Evolutionary conservation across 2,113 vertebrate species (phyloP).

Genomic region (Caracal caracal): DNA sequence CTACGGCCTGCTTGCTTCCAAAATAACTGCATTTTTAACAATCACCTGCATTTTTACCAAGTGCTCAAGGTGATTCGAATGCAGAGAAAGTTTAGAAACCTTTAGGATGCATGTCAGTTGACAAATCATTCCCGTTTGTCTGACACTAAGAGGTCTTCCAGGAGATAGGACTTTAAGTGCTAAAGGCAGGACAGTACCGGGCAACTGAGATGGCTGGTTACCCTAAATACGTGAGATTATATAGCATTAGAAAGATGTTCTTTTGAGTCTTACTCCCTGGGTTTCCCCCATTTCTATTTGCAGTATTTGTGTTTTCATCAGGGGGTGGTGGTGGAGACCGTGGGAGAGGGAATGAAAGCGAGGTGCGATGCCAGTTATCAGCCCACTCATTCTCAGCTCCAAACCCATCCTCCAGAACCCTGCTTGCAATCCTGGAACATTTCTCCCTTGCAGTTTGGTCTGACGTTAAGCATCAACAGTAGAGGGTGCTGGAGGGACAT

Average conservation of each 20-base stretch:
- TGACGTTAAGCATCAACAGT: background rate
- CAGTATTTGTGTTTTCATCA: background rate
- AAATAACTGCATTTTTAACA: constrained; percentile 31
- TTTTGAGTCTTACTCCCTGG: background rate
- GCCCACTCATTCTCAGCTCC: background rate
- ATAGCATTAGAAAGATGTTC: background rate
- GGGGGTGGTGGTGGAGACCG: background rate
- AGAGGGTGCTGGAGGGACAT: background rate
- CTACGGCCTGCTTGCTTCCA: background rate
- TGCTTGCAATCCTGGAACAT: background rate
- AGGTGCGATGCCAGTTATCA: background rate
- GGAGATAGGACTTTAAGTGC: background rate
- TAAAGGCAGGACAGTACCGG: background rate
- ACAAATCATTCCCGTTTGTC: background rate
- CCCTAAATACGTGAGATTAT: background rate
- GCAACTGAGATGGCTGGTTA: background rate
- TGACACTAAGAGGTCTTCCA: background rate
- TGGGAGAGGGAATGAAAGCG: background rate
- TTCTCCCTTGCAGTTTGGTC: background rate
- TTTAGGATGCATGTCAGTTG: background rate
- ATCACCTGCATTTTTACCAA: background rate
- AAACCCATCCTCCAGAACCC: background rate
- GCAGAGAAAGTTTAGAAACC: background rate
- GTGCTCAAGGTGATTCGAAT: background rate
- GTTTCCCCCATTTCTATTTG: background rate